Evolutionary conservation across 2,797 vertebrate species (phyloP), one percentile per base, ranked within the genome.

Genomic region (Poecile montanus): DNA sequence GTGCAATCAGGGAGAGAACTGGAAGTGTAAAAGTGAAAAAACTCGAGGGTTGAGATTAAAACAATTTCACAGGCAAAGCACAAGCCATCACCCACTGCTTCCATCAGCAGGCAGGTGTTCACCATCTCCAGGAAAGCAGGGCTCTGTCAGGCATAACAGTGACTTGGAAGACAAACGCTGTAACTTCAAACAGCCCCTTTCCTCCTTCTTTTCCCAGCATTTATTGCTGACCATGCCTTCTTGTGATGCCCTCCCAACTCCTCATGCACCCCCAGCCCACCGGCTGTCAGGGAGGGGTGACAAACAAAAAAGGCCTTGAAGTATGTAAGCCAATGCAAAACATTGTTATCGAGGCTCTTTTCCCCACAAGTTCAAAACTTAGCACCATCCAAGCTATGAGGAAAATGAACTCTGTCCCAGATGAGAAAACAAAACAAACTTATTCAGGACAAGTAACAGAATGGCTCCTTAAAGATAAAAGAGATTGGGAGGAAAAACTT

Each of bases 1-100:
- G 7, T 0, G 0, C 13, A 1, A 34, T 3, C 4, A 23, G 17
- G 23, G n/a, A 70, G 8, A 70, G 68, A 74, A 84, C 0, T 13
- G 2, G 6, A 74, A 89, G 11, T 1, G 17, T n/a, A 9, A 42
- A 85, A 72, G 60, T 18, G 17, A 62, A 27, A 74, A 70, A 86
- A 54, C 26, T 42, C 4, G 0, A 12, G 23, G 11, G 10, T 1
- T 76, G 26, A 68, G 44, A 66, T 25, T 27, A 58, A 66, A 26
- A 56, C n/a, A n/a, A 3, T 14, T 30, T 34, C 67, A 54, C 0
- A 70, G 30, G 21, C 26, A 71, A 81, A 84, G 57, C 17, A 71
- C 44, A 71, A 80, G 21, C 36, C 72, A 65, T 26, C 42, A 32
- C 2, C 36, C 56, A 5, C 47, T 19, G 21, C 68, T 47, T 63